Conservation (phyloP, 2,113 vertebrate species). For the Columba livia region DNA sequence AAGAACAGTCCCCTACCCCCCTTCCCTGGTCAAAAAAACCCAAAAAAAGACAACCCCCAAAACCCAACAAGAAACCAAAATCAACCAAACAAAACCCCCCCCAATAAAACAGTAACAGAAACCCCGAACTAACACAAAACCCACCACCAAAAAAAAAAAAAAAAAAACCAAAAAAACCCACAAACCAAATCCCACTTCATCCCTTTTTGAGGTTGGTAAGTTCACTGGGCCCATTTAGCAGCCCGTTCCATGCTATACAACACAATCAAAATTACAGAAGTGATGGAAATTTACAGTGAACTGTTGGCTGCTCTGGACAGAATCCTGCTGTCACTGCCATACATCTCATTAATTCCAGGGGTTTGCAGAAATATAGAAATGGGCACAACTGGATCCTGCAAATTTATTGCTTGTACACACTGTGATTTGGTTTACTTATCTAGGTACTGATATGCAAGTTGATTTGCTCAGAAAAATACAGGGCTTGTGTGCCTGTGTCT, state of each 20-base stretch:
- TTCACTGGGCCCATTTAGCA: background rate
- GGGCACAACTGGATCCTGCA: background rate
- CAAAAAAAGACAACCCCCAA: too few species aligned
- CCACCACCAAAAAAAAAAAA: too few species aligned
- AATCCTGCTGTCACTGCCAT: background rate
- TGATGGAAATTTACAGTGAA: background rate
- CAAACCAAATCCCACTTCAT: background rate
- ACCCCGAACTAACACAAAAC: too few species aligned
- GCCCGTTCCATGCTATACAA: background rate
- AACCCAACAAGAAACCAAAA: too few species aligned
- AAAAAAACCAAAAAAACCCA: too few species aligned
- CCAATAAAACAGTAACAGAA: background rate
- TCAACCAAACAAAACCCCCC: too few species aligned
- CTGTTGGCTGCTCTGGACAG: background rate
- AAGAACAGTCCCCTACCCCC: background rate
- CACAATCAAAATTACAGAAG: background rate
- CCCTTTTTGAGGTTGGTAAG: background rate
- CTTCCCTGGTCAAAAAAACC: background rate
- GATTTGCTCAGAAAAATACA: background rate
- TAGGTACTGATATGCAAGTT: background rate
- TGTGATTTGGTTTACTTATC: background rate
- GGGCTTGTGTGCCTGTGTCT: background rate
- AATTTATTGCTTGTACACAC: background rate
- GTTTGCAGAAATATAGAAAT: background rate
- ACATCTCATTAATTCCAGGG: background rate